A percentile compares a stretch with the other conserved stretches of the same genome.
Conservation (phyloP, 1,140 invertebrate genomes). For the Zaprionus camerounensis region DNA sequence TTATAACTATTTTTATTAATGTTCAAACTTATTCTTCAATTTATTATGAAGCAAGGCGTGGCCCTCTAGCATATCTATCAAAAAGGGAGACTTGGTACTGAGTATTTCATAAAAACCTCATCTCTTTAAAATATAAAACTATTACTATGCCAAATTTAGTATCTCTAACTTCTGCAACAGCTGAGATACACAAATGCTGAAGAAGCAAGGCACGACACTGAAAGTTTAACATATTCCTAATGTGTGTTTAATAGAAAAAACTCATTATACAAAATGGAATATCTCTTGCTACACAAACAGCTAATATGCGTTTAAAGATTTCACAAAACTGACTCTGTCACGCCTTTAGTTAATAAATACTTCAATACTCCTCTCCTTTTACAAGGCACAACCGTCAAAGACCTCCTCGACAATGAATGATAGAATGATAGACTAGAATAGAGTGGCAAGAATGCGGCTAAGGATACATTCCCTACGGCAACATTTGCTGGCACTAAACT, state of each 20-base stretch:
- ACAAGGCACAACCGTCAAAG: neutral
- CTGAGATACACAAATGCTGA: neutral
- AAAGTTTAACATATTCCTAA: too few relatives aligned
- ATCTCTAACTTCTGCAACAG: neutral
- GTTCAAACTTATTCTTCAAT: neutral
- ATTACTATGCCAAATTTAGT: neutral
- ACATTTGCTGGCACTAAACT: slow-evolving; percentile 6
- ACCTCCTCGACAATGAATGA: slow-evolving; percentile 44
- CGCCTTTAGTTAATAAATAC: neutral
- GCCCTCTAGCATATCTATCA: neutral
- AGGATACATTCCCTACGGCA: neutral
- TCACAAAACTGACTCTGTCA: too few relatives aligned
- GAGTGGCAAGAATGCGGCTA: neutral
- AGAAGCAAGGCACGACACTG: neutral
- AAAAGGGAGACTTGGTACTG: neutral
- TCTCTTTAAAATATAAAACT: neutral
- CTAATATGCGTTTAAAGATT: too few relatives aligned
- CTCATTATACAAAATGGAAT: too few relatives aligned
- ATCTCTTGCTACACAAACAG: neutral
- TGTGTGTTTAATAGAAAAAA: too few relatives aligned
- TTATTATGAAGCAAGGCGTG: too few relatives aligned
- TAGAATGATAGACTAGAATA: slow-evolving; percentile 31
- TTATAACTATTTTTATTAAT: neutral
- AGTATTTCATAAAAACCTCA: neutral
- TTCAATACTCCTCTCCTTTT: neutral